These are phyloP conservation scores for Phyto melanocephala DNA, from an alignment of 2,888 invertebrate genomes.

Conservation along the genomic window DNA sequence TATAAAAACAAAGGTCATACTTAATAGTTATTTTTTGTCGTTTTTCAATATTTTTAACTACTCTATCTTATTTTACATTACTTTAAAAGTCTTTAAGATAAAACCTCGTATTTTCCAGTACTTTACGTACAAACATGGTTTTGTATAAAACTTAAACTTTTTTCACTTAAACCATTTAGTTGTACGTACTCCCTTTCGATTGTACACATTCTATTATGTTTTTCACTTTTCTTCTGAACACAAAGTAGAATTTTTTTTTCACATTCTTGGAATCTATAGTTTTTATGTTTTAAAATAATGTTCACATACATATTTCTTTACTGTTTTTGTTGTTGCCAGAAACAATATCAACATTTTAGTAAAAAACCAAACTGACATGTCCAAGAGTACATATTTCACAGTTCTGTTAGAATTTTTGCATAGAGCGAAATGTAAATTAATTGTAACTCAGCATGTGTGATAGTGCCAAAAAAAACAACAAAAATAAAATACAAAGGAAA, in stretches of 20 bases:
- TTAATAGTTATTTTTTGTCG: no score
- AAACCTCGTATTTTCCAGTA: no score
- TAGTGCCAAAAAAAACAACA: background rate
- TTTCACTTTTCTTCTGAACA: background rate
- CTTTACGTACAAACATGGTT: no score
- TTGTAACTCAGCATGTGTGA: slow-evolving; percentile 27
- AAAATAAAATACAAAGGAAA: no score
- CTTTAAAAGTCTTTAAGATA: no score
- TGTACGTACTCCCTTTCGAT: no score
- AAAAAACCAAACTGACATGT: slow-evolving; percentile 23
- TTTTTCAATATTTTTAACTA: no score
- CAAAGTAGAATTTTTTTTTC: slow-evolving; percentile 26
- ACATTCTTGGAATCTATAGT: slow-evolving; percentile 18
- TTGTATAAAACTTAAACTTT: no score
- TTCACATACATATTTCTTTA: slow-evolving; percentile 13
- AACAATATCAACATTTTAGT: slow-evolving; percentile 9
- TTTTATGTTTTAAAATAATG: slow-evolving; percentile 25
- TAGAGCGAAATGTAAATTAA: slow-evolving; percentile 29
- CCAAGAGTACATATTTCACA: background rate
- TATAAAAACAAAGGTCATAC: no score
- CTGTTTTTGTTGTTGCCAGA: slow-evolving; percentile 5
- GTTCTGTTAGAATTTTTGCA: slow-evolving; percentile 14
- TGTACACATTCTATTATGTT: background rate
- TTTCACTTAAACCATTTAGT: no score
- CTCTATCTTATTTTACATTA: no score